These are phyloP conservation scores for Spicauda simplicius DNA, from an alignment of 2,888 invertebrate genomes.

Conservation along the genomic window DNA sequence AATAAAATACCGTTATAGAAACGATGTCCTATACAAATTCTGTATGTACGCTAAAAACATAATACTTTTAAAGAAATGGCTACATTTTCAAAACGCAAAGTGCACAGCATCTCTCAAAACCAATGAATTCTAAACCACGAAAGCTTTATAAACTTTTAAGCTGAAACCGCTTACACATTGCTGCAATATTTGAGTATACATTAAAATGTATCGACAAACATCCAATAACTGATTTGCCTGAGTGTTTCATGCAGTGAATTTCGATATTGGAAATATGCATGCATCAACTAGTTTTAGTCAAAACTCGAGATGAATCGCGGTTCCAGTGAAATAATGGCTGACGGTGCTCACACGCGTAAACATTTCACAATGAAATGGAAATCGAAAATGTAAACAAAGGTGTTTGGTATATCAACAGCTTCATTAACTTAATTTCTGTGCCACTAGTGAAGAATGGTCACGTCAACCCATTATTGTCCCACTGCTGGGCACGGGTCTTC, in stretches of 20 bases:
- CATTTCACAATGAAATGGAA: no score
- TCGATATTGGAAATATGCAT: conserved; percentile 70
- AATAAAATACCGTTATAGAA: background rate
- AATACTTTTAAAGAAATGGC: no score
- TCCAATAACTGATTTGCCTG: conserved; percentile 66
- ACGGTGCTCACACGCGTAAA: no score
- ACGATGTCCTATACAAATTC: no score
- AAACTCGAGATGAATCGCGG: conserved; percentile 17
- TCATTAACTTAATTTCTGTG: no score
- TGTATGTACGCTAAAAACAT: no score
- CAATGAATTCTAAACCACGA: conserved; percentile 23
- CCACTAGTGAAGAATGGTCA: no score
- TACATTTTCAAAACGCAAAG: background rate
- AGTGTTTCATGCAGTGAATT: conserved; percentile 73
- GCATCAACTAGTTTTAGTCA: conserved; percentile 49
- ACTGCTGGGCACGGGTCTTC: no score
- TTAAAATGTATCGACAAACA: conserved; percentile 35
- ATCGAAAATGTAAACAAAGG: no score
- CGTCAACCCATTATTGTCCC: no score
- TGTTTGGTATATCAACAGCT: no score
- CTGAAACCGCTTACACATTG: conserved; percentile 38
- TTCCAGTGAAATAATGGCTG: conserved; percentile 10
- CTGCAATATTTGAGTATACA: conserved; percentile 32
- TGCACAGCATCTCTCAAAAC: conserved; percentile 7
- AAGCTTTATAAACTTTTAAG: conserved; percentile 18